These are phyloP conservation scores for Drosophila algonquin DNA, from an alignment of 2,888 invertebrate species.

Conservation along the genomic window DNA sequence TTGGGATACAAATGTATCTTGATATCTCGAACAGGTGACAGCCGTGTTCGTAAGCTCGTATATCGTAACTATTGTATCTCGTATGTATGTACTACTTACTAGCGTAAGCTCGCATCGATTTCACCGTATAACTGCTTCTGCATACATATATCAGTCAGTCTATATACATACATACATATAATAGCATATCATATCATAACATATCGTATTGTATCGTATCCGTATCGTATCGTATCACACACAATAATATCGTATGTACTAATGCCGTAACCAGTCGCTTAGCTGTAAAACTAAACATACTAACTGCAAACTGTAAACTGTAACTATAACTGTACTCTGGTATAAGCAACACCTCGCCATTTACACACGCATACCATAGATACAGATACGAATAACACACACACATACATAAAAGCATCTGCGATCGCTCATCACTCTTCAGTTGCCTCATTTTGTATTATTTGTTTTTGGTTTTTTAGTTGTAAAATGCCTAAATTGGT, in stretches of 20 bases:
- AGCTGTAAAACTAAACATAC: constrained; percentile 20
- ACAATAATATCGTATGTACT: constrained; percentile 21
- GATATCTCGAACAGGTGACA: neutral
- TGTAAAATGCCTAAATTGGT: constrained; percentile 39
- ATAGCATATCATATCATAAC: neutral
- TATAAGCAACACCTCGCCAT: constrained; percentile 5
- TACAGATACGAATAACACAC: constrained; percentile 14
- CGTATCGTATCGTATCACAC: neutral
- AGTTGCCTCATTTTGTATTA: constrained; percentile 25
- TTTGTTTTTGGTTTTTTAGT: constrained; percentile 23
- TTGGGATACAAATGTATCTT: too few relatives aligned
- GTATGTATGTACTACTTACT: constrained; percentile 4
- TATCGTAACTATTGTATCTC: constrained; percentile 23
- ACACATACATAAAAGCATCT: constrained; percentile 41
- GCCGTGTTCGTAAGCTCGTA: neutral
- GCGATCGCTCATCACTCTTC: constrained; percentile 53
- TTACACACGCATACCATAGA: constrained; percentile 14
- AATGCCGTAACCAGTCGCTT: constrained; percentile 31
- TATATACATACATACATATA: neutral
- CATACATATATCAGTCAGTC: constrained; percentile 1
- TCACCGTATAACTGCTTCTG: constrained; percentile 9
- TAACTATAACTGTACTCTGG: constrained; percentile 8
- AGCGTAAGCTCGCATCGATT: constrained; percentile 27
- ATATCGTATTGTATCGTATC: too few relatives aligned
- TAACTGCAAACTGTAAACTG: neutral